Conservation (phyloP, 2,888 invertebrate genomes). For the Anoplius nigerrimus region DNA sequence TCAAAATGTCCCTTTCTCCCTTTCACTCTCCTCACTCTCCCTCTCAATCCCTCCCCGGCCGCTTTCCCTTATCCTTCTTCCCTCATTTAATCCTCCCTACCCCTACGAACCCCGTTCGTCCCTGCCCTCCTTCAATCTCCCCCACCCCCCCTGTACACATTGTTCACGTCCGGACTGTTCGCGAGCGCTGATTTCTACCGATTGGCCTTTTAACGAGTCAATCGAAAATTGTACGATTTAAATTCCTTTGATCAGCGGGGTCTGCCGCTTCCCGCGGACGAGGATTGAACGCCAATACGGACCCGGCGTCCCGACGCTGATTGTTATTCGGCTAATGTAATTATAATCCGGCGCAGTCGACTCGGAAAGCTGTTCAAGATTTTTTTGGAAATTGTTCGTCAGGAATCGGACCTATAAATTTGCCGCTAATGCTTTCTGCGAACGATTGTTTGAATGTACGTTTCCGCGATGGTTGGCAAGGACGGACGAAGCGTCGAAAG, state of each 20-base stretch:
- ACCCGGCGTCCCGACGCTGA: no score
- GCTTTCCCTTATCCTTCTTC: background rate
- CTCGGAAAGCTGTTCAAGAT: no score
- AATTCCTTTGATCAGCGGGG: constrained; percentile 51
- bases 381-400: no score
- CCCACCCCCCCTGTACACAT: background rate
- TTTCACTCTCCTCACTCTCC: constrained; percentile 1
- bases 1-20: constrained; percentile 7
- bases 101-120: constrained; percentile 4
- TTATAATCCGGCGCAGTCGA: no score
- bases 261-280: constrained; percentile 25
- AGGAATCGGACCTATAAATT: no score
- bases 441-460: no score
- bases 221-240: constrained; percentile 47
- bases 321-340: no score
- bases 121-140: background rate
- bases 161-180: constrained; percentile 6
- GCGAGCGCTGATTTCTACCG: constrained; percentile 48
- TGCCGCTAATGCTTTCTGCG: no score
- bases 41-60: constrained; percentile 11
- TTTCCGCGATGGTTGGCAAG: no score
- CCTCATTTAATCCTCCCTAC: background rate
- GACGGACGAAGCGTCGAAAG: no score
- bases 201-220: constrained; percentile 46
- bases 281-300: background rate